These are phyloP conservation scores for Ophonus ardosiacus DNA, from an alignment of 2,888 invertebrate genomes.

Conservation along the genomic window DNA sequence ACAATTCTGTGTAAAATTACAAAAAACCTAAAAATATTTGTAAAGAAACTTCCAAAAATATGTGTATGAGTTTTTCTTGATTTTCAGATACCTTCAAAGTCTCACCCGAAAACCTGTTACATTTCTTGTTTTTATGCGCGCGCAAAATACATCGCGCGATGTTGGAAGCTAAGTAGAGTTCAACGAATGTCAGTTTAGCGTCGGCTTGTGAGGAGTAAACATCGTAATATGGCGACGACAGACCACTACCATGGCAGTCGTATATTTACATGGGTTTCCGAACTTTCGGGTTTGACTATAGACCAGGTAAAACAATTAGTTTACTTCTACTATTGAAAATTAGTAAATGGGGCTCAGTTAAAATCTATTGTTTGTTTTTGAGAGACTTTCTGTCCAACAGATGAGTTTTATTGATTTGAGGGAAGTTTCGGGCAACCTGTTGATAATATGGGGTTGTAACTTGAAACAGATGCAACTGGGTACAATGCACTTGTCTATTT, in stretches of 20 bases:
- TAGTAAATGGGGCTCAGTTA: background rate
- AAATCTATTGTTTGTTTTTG: background rate
- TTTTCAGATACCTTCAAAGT: slow-evolving; percentile 1
- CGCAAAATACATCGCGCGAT: slow-evolving; percentile 11
- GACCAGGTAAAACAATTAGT: slow-evolving; percentile 82
- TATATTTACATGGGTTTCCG: slow-evolving; percentile 83
- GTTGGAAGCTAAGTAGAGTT: slow-evolving; percentile 4
- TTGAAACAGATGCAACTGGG: slow-evolving; percentile 36
- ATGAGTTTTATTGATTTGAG: slow-evolving; percentile 49
- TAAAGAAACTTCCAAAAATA: background rate
- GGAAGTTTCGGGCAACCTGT: slow-evolving; percentile 39
- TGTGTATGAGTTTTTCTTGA: background rate
- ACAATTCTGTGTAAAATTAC: too few species aligned
- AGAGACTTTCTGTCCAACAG: background rate
- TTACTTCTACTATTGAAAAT: background rate
- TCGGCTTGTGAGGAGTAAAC: slow-evolving; percentile 41
- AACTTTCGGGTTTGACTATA: slow-evolving; percentile 84
- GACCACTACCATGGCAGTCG: slow-evolving; percentile 83
- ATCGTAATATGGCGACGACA: slow-evolving; percentile 64
- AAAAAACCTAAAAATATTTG: background rate
- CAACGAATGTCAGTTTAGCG: slow-evolving; percentile 42
- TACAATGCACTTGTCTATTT: slow-evolving; percentile 29
- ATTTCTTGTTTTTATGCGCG: background rate
- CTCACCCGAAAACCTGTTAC: slow-evolving; percentile 11
- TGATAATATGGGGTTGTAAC: slow-evolving; percentile 28